Conservation (phyloP, 2,888 invertebrate genomes). For the Brenthis daphne region DNA sequence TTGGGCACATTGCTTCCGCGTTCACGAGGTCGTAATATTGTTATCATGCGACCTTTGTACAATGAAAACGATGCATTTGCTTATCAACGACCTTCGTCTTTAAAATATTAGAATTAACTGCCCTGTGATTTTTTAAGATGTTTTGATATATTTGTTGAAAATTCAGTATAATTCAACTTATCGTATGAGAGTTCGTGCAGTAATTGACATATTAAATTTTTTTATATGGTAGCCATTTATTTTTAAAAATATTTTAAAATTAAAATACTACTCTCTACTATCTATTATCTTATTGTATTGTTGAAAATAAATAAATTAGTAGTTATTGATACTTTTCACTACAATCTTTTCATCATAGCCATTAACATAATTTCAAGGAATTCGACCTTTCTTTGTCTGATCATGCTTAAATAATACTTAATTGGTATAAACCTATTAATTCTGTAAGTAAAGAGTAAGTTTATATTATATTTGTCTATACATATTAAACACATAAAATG, state of each 20-base stretch:
- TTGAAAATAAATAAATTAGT: no score
- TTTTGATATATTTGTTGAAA: slow-evolving; percentile 21
- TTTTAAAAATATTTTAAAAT: no score
- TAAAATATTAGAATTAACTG: slow-evolving; percentile 36
- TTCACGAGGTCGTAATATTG: slow-evolving; percentile 66
- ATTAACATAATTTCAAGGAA: slow-evolving; percentile 1
- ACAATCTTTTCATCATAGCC: no score
- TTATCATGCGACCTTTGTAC: slow-evolving; percentile 68
- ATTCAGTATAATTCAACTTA: not conserved
- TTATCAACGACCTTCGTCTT: slow-evolving; percentile 62
- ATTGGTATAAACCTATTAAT: slow-evolving; percentile 7
- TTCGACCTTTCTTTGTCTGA: slow-evolving; percentile 19
- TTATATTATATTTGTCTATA: slow-evolving; percentile 1
- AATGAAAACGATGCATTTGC: slow-evolving; percentile 64
- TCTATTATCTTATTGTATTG: no score
- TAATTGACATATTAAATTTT: no score
- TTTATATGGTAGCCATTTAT: no score
- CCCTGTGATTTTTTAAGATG: slow-evolving; percentile 36
- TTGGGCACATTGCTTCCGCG: slow-evolving; percentile 66
- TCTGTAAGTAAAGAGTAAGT: slow-evolving; percentile 14
- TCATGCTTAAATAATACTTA: slow-evolving; percentile 17
- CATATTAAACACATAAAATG: no score
- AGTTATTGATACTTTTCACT: no score
- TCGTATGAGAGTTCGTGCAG: no score
- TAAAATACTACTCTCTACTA: no score